Base-by-base conservation (phyloP, 2,113 vertebrate genomes). In the Gymnorhina tibicen region DNA sequence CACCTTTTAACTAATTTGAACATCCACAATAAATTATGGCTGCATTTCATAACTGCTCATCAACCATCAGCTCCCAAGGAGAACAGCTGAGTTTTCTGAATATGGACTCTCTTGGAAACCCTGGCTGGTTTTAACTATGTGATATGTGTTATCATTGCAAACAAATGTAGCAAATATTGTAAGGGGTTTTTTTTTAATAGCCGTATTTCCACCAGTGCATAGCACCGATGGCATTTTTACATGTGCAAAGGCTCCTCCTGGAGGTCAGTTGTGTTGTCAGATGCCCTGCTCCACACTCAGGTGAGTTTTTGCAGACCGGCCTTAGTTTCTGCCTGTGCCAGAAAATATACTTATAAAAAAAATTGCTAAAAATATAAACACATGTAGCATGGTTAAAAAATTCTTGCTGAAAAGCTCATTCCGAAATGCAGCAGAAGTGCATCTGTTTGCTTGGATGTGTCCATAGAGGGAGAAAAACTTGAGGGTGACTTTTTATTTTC, bases 161-260 rank as follows among this genome's bases (percentile, higher is more conserved):
- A 78, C 37, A 87, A 80, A 67, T 2, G 30, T 28, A 64, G 73
- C 64, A 78, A 70, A 86, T 33, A 56, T 28, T 16, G 26, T 50
- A 47, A 55, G 35, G 3, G 7, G 0, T 6, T 20, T 30, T n/a
- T n/a, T 74, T 67, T 86, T 93, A 67, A 82, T 18, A 73, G 64
- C 30, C 10, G 0, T 55, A 53, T 84, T 92, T 93, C 83, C 86
- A 53, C 6, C 18, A 16, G n/a, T 5, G 1, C 72, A 32, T 22
- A 75, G 78, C 56, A 47, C 56, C 46, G 24, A 16, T 85, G 92
- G 60, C 80, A 87, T 66, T 89, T 96, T 96, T 80, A 73, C 63
- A 87, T 39, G 88, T 87, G 44, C 96, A 94, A 93, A 95, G 89
- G 95, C 96, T 96, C 96, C 95, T 97, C 95, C 96, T 96, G 94